A percentile compares a stretch with the other conserved stretches of the same genome.
Evolutionary conservation across 2,113 vertebrate genomes (phyloP).

Genomic region (Oncorhynchus gorbuscha): DNA sequence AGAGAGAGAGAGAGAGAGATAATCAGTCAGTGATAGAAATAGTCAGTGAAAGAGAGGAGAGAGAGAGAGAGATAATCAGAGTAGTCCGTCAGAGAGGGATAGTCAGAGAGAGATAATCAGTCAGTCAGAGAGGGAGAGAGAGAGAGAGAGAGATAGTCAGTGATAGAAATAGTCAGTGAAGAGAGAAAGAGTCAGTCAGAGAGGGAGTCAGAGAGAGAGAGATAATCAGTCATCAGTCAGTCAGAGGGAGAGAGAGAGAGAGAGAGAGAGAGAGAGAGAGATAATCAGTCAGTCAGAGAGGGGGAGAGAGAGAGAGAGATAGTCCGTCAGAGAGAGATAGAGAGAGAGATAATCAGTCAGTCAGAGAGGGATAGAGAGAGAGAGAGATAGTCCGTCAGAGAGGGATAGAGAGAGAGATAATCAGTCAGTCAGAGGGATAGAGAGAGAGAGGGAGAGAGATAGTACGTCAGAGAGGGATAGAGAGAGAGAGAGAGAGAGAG

Average conservation of each 20-base stretch:
- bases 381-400: background rate
- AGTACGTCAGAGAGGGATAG: background rate
- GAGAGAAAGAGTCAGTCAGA: no score
- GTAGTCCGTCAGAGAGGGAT: no score
- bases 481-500: background rate
- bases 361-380: background rate
- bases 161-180: no score
- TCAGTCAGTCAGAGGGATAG: no score
- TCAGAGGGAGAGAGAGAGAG: background rate
- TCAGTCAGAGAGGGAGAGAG: background rate
- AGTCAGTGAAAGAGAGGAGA: background rate
- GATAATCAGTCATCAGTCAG: no score
- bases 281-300: background rate
- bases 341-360: no score
- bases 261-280: background rate
- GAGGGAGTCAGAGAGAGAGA: background rate
- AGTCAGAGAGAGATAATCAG: background rate
- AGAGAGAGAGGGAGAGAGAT: background rate
- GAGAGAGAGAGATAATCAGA: background rate
- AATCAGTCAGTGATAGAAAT: no score
- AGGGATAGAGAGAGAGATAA: background rate
- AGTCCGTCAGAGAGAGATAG: no score
- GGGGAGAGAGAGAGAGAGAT: background rate
- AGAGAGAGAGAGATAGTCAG: background rate
- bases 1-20: background rate